phyloP scores from a whole-genome alignment of 2,797 vertebrate genomes.

The Acanthiza pusilla region DNA sequence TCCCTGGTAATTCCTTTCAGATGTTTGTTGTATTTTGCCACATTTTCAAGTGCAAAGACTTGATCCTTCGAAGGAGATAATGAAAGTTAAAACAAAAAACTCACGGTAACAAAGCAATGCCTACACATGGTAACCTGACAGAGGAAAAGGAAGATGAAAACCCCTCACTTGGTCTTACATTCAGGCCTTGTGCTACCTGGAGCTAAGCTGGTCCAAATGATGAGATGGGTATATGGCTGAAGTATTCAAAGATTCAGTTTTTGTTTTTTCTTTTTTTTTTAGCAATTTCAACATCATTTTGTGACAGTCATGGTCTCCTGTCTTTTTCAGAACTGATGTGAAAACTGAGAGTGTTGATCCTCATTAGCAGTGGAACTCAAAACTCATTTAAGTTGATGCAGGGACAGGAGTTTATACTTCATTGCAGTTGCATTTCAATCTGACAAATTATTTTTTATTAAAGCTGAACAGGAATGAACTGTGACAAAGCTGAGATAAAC shows the following conservation, averaged over 20 bases:
- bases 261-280: background rate
- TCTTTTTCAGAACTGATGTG: background rate
- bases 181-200: background rate
- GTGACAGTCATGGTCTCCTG: background rate
- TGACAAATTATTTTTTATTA: background rate
- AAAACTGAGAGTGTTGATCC: background rate
- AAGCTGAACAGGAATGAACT: background rate
- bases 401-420: background rate
- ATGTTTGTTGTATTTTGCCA: background rate
- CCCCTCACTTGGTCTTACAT: background rate
- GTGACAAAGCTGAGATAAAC: background rate
- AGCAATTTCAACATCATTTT: background rate
- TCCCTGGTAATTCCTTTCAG: slow-evolving; percentile 53
- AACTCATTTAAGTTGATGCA: background rate
- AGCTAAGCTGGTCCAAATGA: background rate
- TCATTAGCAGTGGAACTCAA: background rate
- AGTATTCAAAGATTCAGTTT: background rate
- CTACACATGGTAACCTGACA: background rate
- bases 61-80: slow-evolving; percentile 24
- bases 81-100: slow-evolving; percentile 21
- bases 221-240: background rate
- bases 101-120: background rate
- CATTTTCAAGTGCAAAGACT: slow-evolving; percentile 2
- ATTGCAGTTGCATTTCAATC: slow-evolving; percentile 1
- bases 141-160: background rate